Evolutionary conservation across 2,888 invertebrate species (phyloP), one percentile per base, ranked within the genome.

Genomic region (Eilema depressum): DNA sequence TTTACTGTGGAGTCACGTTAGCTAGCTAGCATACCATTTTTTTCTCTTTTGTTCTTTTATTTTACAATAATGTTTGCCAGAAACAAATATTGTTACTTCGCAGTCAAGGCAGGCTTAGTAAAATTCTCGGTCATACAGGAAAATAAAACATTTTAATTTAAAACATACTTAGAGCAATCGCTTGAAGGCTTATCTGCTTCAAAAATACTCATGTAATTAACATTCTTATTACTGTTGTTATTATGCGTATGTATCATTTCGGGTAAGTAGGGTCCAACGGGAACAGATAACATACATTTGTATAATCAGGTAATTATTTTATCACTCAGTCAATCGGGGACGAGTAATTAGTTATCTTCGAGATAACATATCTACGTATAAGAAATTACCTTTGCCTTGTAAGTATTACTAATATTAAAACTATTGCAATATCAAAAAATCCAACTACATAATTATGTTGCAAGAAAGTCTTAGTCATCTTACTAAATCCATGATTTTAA

Each of bases 151-250:
- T 41, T 3, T 20, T 66, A 68, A 69, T 53, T 70, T 53, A 14
- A 28, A 23, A 72, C 25, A 10, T 63, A 63, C 63, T 71, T 66
- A 70, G 0, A 71, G 69, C 17, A 30, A 68, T 63, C 61, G 74
- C 76, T 74, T 57, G 23, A 63, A n/a, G 53, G 64, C 73, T 79
- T 76, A 75, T 80, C 77, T 79, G 53, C 73, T 71, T 59, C 62
- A 73, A 81, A 59, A 81, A 87, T 87, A 88, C 88, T 89, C 90
- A 81, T 73, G 91, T 88, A 91, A 93, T 93, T 93, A 94, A 93
- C 93, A 93, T 94, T 93, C 92, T 90, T 87, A 87, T 85, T 83
- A 81, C 78, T 79, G 83, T 86, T 87, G 86, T 82, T 76, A 77
- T 80, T 77, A 71, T 76, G 63, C 64, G 69, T 25, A 67, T 53